A percentile compares a stretch with the other conserved stretches of the same genome.
Conservation (phyloP, 2,888 invertebrate species). For the Biston stratarius region DNA sequence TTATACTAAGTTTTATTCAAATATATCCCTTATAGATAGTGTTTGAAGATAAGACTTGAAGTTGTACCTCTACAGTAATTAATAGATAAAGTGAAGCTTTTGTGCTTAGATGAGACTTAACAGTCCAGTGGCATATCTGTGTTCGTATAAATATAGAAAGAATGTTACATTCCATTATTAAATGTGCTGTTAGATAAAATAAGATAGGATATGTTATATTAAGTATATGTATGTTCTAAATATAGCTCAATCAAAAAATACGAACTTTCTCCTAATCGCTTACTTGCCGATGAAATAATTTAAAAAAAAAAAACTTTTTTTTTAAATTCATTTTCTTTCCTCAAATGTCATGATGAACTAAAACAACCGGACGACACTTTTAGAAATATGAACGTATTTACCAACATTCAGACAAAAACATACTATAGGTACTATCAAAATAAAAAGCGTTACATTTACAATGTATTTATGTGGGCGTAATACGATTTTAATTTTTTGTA, state of each 20-base stretch:
- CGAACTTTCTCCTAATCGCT: too few relatives aligned
- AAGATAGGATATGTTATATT: constrained; percentile 21
- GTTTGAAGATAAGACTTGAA: constrained; percentile 26
- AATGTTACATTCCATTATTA: constrained; percentile 41
- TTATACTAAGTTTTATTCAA: constrained; percentile 15
- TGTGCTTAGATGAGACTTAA: constrained; percentile 26
- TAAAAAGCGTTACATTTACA: too few relatives aligned
- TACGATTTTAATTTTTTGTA: too few relatives aligned
- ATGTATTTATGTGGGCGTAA: too few relatives aligned
- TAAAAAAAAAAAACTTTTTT: too few relatives aligned
- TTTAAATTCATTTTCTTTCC: too few relatives aligned
- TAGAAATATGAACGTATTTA: too few relatives aligned
- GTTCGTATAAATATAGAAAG: constrained; percentile 34
- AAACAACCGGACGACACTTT: too few relatives aligned
- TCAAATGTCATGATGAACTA: too few relatives aligned
- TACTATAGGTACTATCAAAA: too few relatives aligned
- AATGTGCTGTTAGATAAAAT: constrained; percentile 40
- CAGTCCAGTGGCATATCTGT: constrained; percentile 41
- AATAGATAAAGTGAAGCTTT: constrained; percentile 23
- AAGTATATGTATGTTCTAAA: constrained; percentile 7
- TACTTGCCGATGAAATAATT: too few relatives aligned
- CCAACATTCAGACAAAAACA: too few relatives aligned
- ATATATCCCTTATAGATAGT: constrained; percentile 2
- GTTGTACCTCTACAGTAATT: constrained; percentile 15
- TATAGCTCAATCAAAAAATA: background rate